Base-by-base conservation (phyloP, 2,113 vertebrate species). In the Rhea pennata region DNA sequence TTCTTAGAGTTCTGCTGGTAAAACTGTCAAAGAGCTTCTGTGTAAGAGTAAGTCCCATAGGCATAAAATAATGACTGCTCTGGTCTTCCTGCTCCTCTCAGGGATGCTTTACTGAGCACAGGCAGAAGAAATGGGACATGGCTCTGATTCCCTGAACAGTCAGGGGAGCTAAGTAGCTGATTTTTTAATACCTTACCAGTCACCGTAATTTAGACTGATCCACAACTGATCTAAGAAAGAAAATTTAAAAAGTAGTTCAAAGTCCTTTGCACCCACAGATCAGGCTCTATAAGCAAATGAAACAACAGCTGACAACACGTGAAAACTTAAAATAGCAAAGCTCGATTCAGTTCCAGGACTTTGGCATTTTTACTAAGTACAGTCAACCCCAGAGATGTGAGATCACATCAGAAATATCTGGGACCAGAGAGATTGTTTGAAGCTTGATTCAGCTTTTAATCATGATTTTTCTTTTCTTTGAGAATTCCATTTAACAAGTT, bases 401-500 rank as follows among this genome's bases (percentile, higher is more conserved):
- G 8, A 39, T 36, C 82, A 33, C 40, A 51, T 20, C 42, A 51
- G 54, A 84, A 78, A 67, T 65, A 14, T 72, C 69, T 87, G 84
- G 61, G 82, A 79, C 7, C 6, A 42, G 42, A 51, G 48, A 24
- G 71, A 9, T 7, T 75, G 6, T 54, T 74, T 58, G 72, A 56
- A 58, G 24, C 7, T 71, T 87, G 15, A 12, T 65, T 94, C 64
- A 92, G 24, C 20, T 94, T 89, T 92, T 75, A 79, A 62, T 44
- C 53, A 77, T 21, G 29, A 23, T 66, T 65, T 1, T 2, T 40
- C 81, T 66, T 84, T 74, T 42, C 42, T 74, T 40, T 56, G 62
- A 93, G n/a, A 92, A 82, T 54, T 83, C 86, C 50, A 67, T 62
- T 56, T 29, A 78, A 82, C 84, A 79, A 50, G 93, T 85, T 53